Percentiles rank a stretch among this genome's conserved stretches.
Evolutionary conservation across 2,113 vertebrate genomes (phyloP).

Genomic region (Ranitomeya imitator): DNA sequence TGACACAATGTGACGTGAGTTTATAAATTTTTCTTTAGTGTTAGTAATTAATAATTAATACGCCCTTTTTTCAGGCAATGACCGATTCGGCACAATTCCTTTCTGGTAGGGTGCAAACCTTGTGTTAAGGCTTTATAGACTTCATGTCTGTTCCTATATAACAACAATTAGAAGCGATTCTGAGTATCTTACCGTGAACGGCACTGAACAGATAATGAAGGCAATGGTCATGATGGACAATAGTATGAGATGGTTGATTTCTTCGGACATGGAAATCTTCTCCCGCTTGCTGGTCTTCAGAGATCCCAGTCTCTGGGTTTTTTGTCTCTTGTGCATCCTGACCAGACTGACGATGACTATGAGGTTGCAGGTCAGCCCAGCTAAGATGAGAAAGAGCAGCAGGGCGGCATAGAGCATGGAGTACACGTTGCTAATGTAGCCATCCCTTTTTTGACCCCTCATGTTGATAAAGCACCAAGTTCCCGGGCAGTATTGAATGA

Average conservation of each 20-base stretch:
- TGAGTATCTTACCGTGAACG: constrained; percentile 85
- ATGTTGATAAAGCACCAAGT: constrained; percentile 94
- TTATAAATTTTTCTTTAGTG: background rate
- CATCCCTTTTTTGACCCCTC: background rate
- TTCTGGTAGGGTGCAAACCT: no score
- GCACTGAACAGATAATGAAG: constrained; percentile 90
- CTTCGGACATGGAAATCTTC: constrained; percentile 78
- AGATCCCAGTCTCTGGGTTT: constrained; percentile 57
- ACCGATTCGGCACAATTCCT: no score
- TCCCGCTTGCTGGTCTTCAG: constrained; percentile 37
- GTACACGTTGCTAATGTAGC: constrained; percentile 62
- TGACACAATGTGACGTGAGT: background rate
- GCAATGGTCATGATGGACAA: constrained; percentile 90
- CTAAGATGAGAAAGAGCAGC: constrained; percentile 81
- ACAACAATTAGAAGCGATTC: background rate
- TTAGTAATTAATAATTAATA: background rate
- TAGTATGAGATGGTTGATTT: constrained; percentile 90
- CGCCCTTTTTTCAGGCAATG: background rate
- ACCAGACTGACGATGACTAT: constrained; percentile 81
- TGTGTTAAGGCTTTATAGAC: no score
- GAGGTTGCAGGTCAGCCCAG: constrained; percentile 82
- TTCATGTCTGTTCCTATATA: background rate
- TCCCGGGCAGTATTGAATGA: constrained; percentile 86
- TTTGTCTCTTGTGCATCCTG: constrained; percentile 79
- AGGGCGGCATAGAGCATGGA: constrained; percentile 83